Evolutionary conservation across 2,113 vertebrate species (phyloP), one percentile per base, ranked within the genome.

Genomic region (Myiozetetes cayanensis): DNA sequence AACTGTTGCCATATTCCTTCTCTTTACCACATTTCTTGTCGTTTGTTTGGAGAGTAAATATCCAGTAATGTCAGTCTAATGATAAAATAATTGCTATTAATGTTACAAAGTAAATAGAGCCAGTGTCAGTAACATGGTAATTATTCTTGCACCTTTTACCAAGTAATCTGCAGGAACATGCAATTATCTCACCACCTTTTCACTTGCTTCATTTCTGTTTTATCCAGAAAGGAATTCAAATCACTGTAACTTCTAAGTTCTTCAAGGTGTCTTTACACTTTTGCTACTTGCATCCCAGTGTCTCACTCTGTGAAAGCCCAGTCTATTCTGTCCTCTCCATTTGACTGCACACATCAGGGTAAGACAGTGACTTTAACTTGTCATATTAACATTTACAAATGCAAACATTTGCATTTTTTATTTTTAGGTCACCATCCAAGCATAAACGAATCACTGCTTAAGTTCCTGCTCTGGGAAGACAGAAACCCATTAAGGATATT

Each of bases 21-120:
- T 82, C 18, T 71, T 72, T 53, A 66, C 7, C 27, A 49, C 35
- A 31, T 76, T 85, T 67, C 74, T 90, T 92, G 53, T 67, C 50
- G 71, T 91, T 94, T 87, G 53, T 86, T 84, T 87, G 61, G 49
- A 76, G 19, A 78, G 56, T 76, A 92, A 96, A 89, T 94, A 93
- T 47, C 58, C 8, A 5, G 53, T 81, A 93, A 44, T 61, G 23
- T 35, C 65, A 89, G 13, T 63, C 50, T 89, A 92, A 94, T 70
- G 75, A 49, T 66, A 81, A 56, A n/a, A 85, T 78, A 94, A 92
- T 86, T 27, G 2, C 35, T 73, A 30, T 14, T 70, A 75, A 63
- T 59, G 8, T 66, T 92, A 82, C 33, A 59, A 83, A 73, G 47
- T 66, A 89, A 97, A 94, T 27, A 77, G 10, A 73, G 46, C 3